Base-by-base conservation (phyloP, 2,113 vertebrate species). In the Morone chrysops region DNA sequence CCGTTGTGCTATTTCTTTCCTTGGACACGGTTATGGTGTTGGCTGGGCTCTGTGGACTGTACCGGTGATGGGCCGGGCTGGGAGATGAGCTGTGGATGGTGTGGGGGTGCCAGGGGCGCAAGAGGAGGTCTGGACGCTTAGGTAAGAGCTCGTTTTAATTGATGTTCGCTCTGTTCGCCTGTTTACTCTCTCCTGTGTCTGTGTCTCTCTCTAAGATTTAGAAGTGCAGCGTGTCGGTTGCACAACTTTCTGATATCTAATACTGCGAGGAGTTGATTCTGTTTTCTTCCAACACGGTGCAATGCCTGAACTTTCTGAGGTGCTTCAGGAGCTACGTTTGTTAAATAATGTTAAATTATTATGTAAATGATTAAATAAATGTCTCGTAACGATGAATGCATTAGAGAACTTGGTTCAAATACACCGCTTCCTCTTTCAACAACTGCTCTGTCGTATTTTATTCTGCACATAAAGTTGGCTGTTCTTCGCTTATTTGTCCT, bases 51-150 rank as follows among this genome's bases (percentile, higher is more conserved):
- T 75, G 51, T 18, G 83, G 84, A 82, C 78, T 43, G n/a, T 66
- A 73, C 80, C 83, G 61, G 61, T 70, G 82, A 90, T 88, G 91
- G 88, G 20, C 60, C 80, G 63, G 48, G 5, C 40, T 7, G 2
- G 61, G 84, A 87, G 80, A 83, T 92, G 88, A 93, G 82, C 76
- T 65, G 87, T 78, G 70, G 81, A 1, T 66, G 45, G 80, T 56
- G 86, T 68, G 77, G 72, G 43, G 87, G 71, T 67, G 51, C 75
- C 16, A 80, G 72, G 48, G 48, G 78, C 45, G 84, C 78, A 56
- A 54, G 75, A 87, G 82, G 84, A 85, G 77, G 20, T 87, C 85
- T 80, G 82, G 71, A 83, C 87, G 41, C 88, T 31, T 6, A 91
- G 91, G 92, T 92, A 84, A 74, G 3, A 54, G 41, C 8, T 25